Base-by-base conservation (phyloP, 2,113 vertebrate genomes). In the Pterocles burchelli region DNA sequence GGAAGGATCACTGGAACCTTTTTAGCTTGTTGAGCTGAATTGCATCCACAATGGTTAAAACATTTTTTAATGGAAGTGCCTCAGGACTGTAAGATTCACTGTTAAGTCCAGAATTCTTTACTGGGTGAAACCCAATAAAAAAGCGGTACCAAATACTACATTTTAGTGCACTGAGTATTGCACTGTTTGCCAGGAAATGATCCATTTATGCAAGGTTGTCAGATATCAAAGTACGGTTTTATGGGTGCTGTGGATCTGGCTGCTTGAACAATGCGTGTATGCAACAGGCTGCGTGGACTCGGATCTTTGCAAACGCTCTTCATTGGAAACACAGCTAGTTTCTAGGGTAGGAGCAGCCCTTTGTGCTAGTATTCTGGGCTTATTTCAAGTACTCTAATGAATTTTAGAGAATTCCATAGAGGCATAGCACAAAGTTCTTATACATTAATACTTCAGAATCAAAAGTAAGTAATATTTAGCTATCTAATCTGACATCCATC, bases 91-190 rank as follows among this genome's bases (percentile, higher is more conserved):
- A n/a, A 18, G 34, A 26, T 65, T 82, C 19, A 49, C 41, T 16
- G 26, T n/a, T 34, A 80, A 33, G 28, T 70, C 14, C 12, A 26
- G 20, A 41, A 34, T 71, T 48, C 51, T 59, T 48, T 58, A 6
- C n/a, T 46, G 66, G 12, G 12, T 63, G n/a, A 80, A 71, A 28
- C n/a, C 28, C 71, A 36, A 15, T 25, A 28, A 21, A 29, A 70
- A 26, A 71, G n/a, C 45, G 57, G 4, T 74, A 57, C 24, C 2
- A 2, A 75, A 33, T 20, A 15, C 15, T 45, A 6, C 1, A 0
- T 59, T 70, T 63, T 28, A 43, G 61, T 7, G 9, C 24, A 6
- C 22, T 54, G n/a, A 19, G 5, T 67, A 48, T 52, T 62, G 31
- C 24, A 11, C 17, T n/a, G 9, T 70, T 74, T 67, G 26, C 54